Conservation (phyloP, 1,140 invertebrate species). For the Tetragonula clypearis region DNA sequence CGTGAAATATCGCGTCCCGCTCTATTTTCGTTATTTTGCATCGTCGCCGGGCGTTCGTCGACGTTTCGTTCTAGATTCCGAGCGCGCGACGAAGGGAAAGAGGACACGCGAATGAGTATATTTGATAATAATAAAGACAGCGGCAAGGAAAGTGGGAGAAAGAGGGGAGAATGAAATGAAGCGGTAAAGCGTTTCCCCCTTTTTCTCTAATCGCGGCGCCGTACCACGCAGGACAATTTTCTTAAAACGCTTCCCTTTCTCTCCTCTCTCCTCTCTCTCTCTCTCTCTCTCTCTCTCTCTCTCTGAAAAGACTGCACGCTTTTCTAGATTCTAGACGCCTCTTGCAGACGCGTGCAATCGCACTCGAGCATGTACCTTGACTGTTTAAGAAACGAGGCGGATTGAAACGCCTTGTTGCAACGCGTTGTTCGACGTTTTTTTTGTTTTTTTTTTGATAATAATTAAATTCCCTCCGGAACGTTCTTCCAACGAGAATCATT, state of each 20-base stretch:
- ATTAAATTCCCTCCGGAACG: too few species aligned
- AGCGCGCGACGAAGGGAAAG: neutral
- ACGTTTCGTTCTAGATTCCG: neutral
- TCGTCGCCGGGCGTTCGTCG: neutral
- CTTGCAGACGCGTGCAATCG: neutral
- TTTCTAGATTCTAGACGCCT: neutral
- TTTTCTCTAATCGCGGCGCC: neutral
- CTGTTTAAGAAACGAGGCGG: too few species aligned
- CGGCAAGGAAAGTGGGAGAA: neutral
- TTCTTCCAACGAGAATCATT: too few species aligned
- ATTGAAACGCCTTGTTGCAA: too few species aligned
- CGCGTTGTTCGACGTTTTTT: too few species aligned
- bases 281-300: too few species aligned
- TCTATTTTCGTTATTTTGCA: neutral
- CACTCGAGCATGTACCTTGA: neutral
- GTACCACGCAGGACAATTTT: slow-evolving; percentile 14
- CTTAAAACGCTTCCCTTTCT: slow-evolving; percentile 12
- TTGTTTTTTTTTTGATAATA: too few species aligned
- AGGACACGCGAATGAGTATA: neutral
- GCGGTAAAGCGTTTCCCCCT: neutral
- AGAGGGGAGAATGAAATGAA: slow-evolving; percentile 6
- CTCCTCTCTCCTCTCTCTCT: neutral
- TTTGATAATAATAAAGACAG: neutral
- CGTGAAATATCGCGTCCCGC: neutral
- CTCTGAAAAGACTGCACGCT: neutral